Evolutionary conservation across 1,140 invertebrate species (phyloP), one percentile per base, ranked within the genome.

Genomic region (Caerostris extrusa): DNA sequence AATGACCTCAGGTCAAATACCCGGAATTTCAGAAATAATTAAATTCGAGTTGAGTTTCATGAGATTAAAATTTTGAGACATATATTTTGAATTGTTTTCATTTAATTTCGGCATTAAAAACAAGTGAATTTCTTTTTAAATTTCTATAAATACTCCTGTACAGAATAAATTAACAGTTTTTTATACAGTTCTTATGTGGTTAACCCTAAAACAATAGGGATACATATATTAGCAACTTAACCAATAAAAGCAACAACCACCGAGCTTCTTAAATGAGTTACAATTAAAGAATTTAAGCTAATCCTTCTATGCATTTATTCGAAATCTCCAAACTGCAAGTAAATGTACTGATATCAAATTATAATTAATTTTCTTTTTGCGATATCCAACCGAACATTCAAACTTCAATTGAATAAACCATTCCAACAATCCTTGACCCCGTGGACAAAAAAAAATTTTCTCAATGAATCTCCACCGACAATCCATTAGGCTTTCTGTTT

Each of bases 401-500:
- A 77, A 19, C 71, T 77, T 77, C 19, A 77, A 77, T 77, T 53
- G 53, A 77, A 77, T 77, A 34, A 77, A 77, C 34, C 71, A 5
- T 77, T 77, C 71, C 7, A 34, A 10, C 34, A 14, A 10, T 34
- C 71, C 71, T 77, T 77, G 71, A 77, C 71, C 71, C 71, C 14
- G 19, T 77, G 10, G 71, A 71, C 19, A 71, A 34, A n/a, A 77
- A 50, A 50, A 50, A 34, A 50, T 77, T 17, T 6, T 67, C 17
- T n/a, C 71, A 77, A 77, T 77, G 69, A 34, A 77, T 7, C 34
- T 77, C 10, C 69, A 77, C 34, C 53, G 71, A 53, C 71, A 77
- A 77, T 77, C 71, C 71, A 77, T 77, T 77, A 77, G 50, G 71
- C 71, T 77, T 50, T 50, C 7, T 19, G 71, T 50, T 77, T 77